Percentiles rank a stretch among this genome's conserved stretches.
Conservation (phyloP, 1,140 invertebrate species). For the Eurosta solidaginis region DNA sequence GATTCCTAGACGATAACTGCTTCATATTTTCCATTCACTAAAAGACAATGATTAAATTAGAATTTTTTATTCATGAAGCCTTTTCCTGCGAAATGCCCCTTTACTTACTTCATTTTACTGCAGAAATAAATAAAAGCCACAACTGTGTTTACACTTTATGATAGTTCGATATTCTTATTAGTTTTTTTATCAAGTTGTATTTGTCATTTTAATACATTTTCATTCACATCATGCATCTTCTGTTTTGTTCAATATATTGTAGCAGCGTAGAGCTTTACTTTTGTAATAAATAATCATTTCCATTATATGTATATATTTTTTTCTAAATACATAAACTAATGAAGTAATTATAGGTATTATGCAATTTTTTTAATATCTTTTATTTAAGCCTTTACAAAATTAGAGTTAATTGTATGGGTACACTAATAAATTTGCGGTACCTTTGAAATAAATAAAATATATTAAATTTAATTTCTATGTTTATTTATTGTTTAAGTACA, state of each 20-base stretch:
- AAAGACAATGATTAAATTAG: too few species aligned
- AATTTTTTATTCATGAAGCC: too few species aligned
- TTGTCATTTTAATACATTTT: conserved; percentile 20
- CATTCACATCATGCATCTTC: background rate
- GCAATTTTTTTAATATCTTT: background rate
- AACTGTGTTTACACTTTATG: background rate
- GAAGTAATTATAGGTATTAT: background rate
- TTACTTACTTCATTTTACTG: too few species aligned
- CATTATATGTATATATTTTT: background rate
- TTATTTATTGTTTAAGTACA: conserved; percentile 1
- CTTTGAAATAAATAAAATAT: background rate
- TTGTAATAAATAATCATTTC: conserved; percentile 1
- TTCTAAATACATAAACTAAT: background rate
- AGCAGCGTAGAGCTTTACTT: background rate
- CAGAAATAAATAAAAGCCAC: background rate
- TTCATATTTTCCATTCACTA: too few species aligned
- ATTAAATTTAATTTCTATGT: background rate
- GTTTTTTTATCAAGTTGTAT: background rate
- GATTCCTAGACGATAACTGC: too few species aligned
- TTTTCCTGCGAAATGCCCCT: too few species aligned
- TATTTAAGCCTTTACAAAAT: conserved; percentile 9
- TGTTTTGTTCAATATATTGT: background rate
- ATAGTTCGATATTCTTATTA: background rate
- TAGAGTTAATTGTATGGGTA: background rate
- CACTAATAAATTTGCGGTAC: conserved; percentile 11